A percentile compares a stretch with the other conserved stretches of the same genome.
phyloP scores from a whole-genome alignment of 1,140 invertebrate genomes.

The Cataglyphis hispanica region DNA sequence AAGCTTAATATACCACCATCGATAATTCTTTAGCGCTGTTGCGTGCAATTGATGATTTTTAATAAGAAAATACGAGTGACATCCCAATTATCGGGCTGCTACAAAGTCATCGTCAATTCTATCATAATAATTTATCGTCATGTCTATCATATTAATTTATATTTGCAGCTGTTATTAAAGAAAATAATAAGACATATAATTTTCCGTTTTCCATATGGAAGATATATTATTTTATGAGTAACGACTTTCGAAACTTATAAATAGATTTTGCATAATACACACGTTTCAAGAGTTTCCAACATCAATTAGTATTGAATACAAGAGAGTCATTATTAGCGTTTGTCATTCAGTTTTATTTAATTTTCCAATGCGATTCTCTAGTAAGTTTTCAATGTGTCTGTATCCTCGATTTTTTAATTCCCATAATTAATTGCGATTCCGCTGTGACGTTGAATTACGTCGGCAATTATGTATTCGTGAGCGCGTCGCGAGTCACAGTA shows the following conservation, averaged over 20 bases:
- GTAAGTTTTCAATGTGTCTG: neutral
- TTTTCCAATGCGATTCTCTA: neutral
- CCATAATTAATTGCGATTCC: constrained; percentile 23
- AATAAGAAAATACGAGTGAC: constrained; percentile 20
- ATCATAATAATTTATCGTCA: too few relatives aligned
- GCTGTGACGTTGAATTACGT: constrained; percentile 40
- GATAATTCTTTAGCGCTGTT: constrained; percentile 9
- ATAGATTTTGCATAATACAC: neutral
- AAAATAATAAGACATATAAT: neutral
- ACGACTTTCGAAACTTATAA: neutral
- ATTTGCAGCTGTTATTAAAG: neutral
- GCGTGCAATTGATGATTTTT: constrained; percentile 33
- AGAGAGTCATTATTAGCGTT: constrained; percentile 25
- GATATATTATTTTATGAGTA: constrained; percentile 11
- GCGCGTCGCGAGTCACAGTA: constrained; percentile 16
- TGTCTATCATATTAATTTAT: neutral
- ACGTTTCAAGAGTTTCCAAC: neutral
- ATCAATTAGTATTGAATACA: constrained; percentile 26
- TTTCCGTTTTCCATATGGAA: neutral
- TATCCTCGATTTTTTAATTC: constrained; percentile 25
- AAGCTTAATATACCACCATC: constrained; percentile 27
- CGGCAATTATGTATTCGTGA: constrained; percentile 41
- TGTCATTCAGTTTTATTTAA: constrained; percentile 33
- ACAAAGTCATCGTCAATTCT: constrained; percentile 21
- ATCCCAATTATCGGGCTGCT: constrained; percentile 36